Evolutionary conservation across 2,888 invertebrate genomes (phyloP).

Genomic region (Drosophila eohydei): DNA sequence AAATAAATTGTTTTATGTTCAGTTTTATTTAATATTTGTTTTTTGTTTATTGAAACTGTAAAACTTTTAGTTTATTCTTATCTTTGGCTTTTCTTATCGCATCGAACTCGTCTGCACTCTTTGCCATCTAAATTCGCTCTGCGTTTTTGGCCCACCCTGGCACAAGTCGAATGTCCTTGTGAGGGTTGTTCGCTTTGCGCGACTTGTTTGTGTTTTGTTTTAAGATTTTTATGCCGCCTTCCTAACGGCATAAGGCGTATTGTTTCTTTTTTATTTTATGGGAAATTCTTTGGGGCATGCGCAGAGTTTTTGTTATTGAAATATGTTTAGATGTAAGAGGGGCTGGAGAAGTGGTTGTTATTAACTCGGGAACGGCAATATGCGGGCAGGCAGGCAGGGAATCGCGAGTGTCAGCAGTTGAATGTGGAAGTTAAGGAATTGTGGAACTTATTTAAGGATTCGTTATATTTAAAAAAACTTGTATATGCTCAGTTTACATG

Average conservation of each 20-base stretch:
- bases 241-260: slow-evolving; percentile 22
- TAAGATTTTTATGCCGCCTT: slow-evolving; percentile 44
- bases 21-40: neutral
- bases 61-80: slow-evolving; percentile 22
- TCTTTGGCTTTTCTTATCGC: slow-evolving; percentile 36
- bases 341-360: slow-evolving; percentile 25
- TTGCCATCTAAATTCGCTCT: slow-evolving; percentile 54
- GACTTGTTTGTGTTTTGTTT: slow-evolving; percentile 66
- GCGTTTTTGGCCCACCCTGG: slow-evolving; percentile 51
- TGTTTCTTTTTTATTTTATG: slow-evolving; percentile 24
- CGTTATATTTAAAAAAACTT: slow-evolving; percentile 5
- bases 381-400: slow-evolving; percentile 15
- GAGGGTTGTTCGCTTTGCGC: slow-evolving; percentile 60
- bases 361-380: neutral
- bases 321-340: slow-evolving; percentile 15
- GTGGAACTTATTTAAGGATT: slow-evolving; percentile 2
- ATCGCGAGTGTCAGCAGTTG: neutral
- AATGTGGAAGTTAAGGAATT: slow-evolving; percentile 17
- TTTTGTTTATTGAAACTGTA: neutral
- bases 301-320: slow-evolving; percentile 73
- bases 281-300: slow-evolving; percentile 73
- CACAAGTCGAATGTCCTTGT: slow-evolving; percentile 66
- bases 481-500: too few relatives aligned
- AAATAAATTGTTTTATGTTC: neutral
- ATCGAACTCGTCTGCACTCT: slow-evolving; percentile 50